These are phyloP conservation scores for Cyphomyrus discorhynchus DNA, from an alignment of 2,113 vertebrate species.

Conservation along the genomic window DNA sequence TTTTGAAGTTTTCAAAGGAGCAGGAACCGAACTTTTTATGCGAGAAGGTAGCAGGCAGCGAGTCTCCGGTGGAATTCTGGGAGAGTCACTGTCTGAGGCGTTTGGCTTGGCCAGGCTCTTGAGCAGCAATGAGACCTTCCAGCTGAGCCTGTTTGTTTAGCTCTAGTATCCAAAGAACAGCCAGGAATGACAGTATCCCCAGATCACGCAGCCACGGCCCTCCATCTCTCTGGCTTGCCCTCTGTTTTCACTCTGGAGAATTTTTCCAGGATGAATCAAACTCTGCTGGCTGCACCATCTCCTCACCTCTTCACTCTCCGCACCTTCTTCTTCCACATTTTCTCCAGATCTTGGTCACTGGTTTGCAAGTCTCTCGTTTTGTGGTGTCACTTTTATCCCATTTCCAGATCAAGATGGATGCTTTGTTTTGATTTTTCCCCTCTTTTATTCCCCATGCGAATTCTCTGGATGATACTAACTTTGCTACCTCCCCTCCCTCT, in stretches of 20 bases:
- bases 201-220: not conserved
- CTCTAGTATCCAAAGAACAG: not conserved
- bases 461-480: slow-evolving; percentile 5
- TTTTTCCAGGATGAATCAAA: not conserved
- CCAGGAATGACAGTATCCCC: not conserved
- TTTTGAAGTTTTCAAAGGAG: not conserved
- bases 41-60: not conserved
- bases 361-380: not conserved
- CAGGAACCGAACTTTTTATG: not conserved
- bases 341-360: not conserved
- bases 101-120: not conserved
- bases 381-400: not conserved
- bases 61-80: not conserved
- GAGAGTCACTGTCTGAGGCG: not conserved
- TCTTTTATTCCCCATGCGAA: not conserved
- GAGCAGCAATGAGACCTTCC: not conserved
- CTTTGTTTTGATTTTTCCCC: not conserved
- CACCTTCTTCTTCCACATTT: no score
- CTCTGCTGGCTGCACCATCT: not conserved
- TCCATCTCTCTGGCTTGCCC: not conserved
- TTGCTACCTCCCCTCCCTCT: not conserved
- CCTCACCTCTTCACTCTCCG: not conserved
- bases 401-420: not conserved
- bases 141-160: not conserved
- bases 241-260: not conserved